Conservation (phyloP, 2,888 invertebrate genomes). For the Pegoplata infirma region DNA sequence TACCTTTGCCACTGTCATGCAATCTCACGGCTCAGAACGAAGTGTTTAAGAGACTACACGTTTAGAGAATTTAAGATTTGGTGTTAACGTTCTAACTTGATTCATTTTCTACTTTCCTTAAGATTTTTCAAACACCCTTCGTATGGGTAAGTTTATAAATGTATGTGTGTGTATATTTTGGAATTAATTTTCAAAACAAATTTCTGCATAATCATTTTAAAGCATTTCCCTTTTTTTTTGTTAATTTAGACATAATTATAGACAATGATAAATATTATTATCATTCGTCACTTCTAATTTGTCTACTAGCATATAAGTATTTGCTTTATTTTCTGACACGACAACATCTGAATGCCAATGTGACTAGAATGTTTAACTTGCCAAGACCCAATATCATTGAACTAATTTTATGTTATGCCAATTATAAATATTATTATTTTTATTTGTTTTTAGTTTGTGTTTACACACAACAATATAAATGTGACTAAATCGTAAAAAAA, state of each 20-base stretch:
- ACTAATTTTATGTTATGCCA: slow-evolving; percentile 55
- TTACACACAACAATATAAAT: background rate
- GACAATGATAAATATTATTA: slow-evolving; percentile 20
- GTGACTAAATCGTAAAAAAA: too few species aligned
- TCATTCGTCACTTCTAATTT: slow-evolving; percentile 25
- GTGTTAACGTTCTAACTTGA: too few species aligned
- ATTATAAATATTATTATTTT: slow-evolving; percentile 27
- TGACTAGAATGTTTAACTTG: slow-evolving; percentile 52
- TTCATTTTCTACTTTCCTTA: too few species aligned
- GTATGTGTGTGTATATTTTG: background rate
- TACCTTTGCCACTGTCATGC: too few species aligned
- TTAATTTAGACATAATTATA: slow-evolving; percentile 30
- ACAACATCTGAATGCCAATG: slow-evolving; percentile 57
- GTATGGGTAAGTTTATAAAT: too few species aligned
- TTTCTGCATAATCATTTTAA: slow-evolving; percentile 27
- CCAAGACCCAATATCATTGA: slow-evolving; percentile 59
- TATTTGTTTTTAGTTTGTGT: background rate
- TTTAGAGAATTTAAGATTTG: too few species aligned
- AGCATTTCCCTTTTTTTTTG: slow-evolving; percentile 49
- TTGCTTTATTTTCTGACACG: background rate
- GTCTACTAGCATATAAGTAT: background rate
- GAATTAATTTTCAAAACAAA: background rate
- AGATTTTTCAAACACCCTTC: too few species aligned
- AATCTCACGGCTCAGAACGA: too few species aligned
- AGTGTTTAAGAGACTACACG: too few species aligned